Base-by-base conservation (phyloP, 2,797 vertebrate species). In the Poecile montanus region DNA sequence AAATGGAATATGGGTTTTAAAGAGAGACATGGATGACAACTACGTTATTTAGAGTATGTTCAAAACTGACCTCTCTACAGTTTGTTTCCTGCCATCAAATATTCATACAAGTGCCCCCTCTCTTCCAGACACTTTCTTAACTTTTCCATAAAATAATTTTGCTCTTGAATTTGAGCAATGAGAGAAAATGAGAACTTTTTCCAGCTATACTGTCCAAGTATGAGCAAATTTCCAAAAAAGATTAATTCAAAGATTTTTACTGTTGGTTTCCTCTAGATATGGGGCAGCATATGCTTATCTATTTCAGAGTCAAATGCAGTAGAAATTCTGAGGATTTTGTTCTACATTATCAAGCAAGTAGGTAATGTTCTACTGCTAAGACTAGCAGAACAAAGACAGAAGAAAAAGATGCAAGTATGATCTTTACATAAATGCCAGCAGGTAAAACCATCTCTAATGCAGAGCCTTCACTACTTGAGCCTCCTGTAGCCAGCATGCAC, bases 1-100 rank as follows among this genome's bases (percentile, higher is more conserved):
- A 83, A 78, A 85, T 36, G 53, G 79, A 96, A 92, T 81, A 86
- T 23, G 25, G 54, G 27, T 84, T 92, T 65, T 88, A 80, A 92
- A 87, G 72, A 75, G 47, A 82, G 58, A 94, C 47, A 90, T 30
- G 25, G 10, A 53, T 11, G 77, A 92, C 72, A 82, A 84, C 50
- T 29, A 84, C 10, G 42, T 56, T 94, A 60, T 83, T 93, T 65
- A 93, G 57, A 84, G 30, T 53, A 66, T 16, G 30, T n/a, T 80
- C 40, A 73, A 75, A 94, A 91, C 44, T 30, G 51, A 94, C 68
- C 20, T 80, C 51, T 78, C 60, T 54, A 67, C 45, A 77, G n/a
- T 72, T 92, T 85, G 61, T 77, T 85, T 93, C 54, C n/a, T 83
- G 70, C 26, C 42, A 58, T 8, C 50, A 72, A 81, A 82, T 30